Evolutionary conservation across 2,888 invertebrate species (phyloP), one percentile per base, ranked within the genome.

Genomic region (Eristalis pertinax): DNA sequence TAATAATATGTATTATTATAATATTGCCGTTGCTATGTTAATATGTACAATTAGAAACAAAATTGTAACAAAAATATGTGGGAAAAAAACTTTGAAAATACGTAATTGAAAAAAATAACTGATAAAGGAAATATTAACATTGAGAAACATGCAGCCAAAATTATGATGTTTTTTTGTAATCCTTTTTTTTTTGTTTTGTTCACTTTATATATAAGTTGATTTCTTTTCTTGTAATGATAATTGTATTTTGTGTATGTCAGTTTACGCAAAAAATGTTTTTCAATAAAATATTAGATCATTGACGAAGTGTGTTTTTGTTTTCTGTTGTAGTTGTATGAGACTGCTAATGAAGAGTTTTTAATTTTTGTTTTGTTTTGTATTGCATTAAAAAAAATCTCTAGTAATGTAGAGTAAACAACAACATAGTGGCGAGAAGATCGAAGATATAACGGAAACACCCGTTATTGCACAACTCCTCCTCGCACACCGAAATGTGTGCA

Each of bases 71-170:
- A 70, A 65, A 78, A 76, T 82, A 77, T 82, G 80, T 84, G 78
- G 74, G 81, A 83, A 88, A 89, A 89, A 89, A 68, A 83, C 87
- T 80, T 85, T 75, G 69, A 79, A 76, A 85, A 88, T 89, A 88
- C 77, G 79, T 80, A 80, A 41, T 75, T 75, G 38, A 64, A 80
- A 77, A 68, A 73, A 74, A 77, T 76, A 77, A 85, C 65, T 79
- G 85, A 78, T 87, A 80, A 89, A 89, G 88, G 89, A 89, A 90
- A 90, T 90, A 91, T 90, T 91, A 92, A 93, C 92, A 92, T 92
- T 92, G 93, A 92, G 92, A 93, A 93, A 93, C 93, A 93, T 93
- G 93, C 93, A 93, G 84, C 83, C 82, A 88, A 84, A 87, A 88
- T 79, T 64, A 19, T 38, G 24, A 13, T 82, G 65, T 70, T 80